Percentiles rank a stretch among this genome's conserved stretches.
phyloP scores from a whole-genome alignment of 2,113 vertebrate genomes.

The Picathartes gymnocephalus region DNA sequence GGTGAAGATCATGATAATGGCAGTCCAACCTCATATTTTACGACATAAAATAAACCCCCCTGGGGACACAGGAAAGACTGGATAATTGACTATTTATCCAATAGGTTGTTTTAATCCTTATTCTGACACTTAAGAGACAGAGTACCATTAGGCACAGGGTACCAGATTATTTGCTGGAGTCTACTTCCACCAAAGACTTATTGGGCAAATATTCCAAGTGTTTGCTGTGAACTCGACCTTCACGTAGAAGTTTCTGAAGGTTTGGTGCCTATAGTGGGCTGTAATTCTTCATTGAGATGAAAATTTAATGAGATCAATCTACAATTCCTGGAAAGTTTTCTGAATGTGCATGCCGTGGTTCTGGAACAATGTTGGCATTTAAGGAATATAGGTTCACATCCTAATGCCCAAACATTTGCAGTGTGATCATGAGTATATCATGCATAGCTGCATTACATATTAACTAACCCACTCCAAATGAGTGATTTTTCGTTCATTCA shows the following conservation, averaged over 20 bases:
- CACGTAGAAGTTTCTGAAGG: neutral
- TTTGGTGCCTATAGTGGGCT: neutral
- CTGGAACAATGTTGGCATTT: neutral
- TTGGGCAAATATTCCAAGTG: neutral
- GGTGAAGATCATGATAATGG: neutral
- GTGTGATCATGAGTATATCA: neutral
- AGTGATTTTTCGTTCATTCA: neutral
- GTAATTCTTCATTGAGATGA: neutral
- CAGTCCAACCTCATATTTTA: neutral
- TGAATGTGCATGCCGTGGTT: neutral
- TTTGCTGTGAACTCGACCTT: neutral
- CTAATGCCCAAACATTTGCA: neutral
- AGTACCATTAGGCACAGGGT: neutral
- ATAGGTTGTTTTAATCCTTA: neutral
- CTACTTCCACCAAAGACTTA: neutral
- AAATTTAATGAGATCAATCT: neutral
- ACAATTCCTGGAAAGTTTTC: neutral
- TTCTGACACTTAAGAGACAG: neutral
- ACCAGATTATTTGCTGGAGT: neutral
- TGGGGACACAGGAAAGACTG: neutral
- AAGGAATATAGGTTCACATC: neutral
- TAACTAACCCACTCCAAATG: neutral
- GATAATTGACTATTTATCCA: neutral
- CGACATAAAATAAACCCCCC: neutral
- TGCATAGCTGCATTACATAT: neutral